These are phyloP conservation scores for Eufriesea mexicana DNA, from an alignment of 1,140 invertebrate species.

Conservation along the genomic window DNA sequence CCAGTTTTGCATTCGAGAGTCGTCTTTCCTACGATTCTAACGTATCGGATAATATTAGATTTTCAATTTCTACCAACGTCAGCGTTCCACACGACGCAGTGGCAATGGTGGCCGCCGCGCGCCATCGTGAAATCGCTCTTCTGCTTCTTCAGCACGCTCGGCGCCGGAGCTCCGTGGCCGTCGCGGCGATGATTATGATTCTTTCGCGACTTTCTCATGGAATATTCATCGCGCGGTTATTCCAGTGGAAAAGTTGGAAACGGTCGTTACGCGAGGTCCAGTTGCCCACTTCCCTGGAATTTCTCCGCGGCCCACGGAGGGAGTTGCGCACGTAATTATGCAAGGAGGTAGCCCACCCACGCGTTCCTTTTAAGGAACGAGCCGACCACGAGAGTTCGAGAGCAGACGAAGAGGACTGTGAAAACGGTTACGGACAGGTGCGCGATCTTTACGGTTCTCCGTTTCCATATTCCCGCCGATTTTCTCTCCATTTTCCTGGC, in stretches of 20 bases:
- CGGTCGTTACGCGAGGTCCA: slow-evolving; percentile 35
- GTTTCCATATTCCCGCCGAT: too few species aligned
- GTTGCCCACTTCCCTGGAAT: slow-evolving; percentile 56
- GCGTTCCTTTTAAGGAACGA: slow-evolving; percentile 52
- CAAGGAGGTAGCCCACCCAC: slow-evolving; percentile 66
- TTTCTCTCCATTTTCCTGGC: too few species aligned
- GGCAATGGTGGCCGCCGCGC: not conserved
- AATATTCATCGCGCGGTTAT: slow-evolving; percentile 11
- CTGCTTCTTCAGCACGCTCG: too few species aligned
- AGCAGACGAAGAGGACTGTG: not conserved
- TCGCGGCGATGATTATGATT: not conserved
- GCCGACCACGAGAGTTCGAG: slow-evolving; percentile 15
- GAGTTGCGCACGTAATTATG: slow-evolving; percentile 64
- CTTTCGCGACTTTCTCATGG: slow-evolving; percentile 31
- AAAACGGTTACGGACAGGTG: slow-evolving; percentile 40
- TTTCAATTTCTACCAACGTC: slow-evolving; percentile 34
- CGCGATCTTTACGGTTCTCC: not conserved
- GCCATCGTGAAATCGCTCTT: not conserved
- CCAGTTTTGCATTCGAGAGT: slow-evolving; percentile 16
- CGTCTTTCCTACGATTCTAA: not conserved
- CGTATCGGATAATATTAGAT: slow-evolving; percentile 23
- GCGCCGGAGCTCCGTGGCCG: too few species aligned
- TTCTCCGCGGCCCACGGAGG: slow-evolving; percentile 36
- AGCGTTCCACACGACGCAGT: too few species aligned
- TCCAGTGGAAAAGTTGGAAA: slow-evolving; percentile 39